A percentile compares a stretch with the other conserved stretches of the same genome.
phyloP scores from a whole-genome alignment of 1,140 invertebrate genomes.

The Reticulitermes speratus region DNA sequence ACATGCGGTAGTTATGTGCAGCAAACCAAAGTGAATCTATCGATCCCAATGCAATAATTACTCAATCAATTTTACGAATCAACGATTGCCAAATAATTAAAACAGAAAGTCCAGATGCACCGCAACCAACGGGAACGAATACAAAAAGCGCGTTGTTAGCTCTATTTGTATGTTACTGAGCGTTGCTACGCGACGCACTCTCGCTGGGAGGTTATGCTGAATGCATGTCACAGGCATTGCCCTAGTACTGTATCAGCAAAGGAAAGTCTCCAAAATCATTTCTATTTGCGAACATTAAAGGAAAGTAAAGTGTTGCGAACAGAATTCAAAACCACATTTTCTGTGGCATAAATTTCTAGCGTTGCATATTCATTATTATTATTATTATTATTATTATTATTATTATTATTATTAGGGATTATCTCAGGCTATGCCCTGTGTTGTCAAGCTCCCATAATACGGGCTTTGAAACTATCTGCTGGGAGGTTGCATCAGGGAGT shows the following conservation, averaged over 20 bases:
- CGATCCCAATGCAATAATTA: conserved; percentile 18
- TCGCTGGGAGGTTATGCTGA: not conserved
- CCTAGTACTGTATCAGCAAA: not conserved
- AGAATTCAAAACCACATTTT: not conserved
- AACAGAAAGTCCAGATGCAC: not conserved
- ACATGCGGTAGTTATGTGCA: not conserved
- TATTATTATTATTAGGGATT: too few species aligned
- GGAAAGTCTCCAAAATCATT: not conserved
- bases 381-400: too few species aligned
- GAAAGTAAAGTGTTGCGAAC: not conserved
- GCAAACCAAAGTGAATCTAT: not conserved
- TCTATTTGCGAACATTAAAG: not conserved
- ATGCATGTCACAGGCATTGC: not conserved
- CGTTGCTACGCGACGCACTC: not conserved
- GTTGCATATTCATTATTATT: too few species aligned
- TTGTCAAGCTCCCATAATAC: too few species aligned
- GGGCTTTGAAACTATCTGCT: too few species aligned
- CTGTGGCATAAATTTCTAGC: too few species aligned
- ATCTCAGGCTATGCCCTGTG: too few species aligned
- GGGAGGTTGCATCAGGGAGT: too few species aligned
- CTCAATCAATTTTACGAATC: conserved; percentile 13
- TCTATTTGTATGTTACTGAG: conserved; percentile 1
- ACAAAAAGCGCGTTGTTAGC: not conserved
- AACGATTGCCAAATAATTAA: conserved; percentile 1
- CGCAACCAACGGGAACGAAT: not conserved